A percentile compares a stretch with the other conserved stretches of the same genome.
Evolutionary conservation across 2,113 vertebrate genomes (phyloP).

Genomic region (Tricholaema leucomelas): DNA sequence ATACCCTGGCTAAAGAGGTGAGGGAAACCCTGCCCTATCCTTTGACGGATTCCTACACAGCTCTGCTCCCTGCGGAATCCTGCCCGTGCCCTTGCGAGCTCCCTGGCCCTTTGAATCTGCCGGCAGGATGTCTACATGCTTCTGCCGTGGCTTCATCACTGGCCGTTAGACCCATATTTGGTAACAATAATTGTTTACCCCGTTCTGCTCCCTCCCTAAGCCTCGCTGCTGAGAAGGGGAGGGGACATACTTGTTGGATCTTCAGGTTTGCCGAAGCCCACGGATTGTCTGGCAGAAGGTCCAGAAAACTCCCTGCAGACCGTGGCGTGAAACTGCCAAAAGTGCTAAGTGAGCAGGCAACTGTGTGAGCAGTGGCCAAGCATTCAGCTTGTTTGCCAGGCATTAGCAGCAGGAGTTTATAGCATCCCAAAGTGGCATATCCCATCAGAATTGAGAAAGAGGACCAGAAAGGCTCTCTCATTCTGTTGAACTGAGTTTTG

Average conservation of each 20-base stretch:
- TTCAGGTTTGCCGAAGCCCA: neutral
- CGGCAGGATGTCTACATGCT: constrained; percentile 54
- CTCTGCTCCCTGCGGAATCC: neutral
- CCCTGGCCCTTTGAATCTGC: constrained; percentile 33
- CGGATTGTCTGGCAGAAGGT: neutral
- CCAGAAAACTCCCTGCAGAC: neutral
- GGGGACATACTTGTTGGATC: constrained; percentile 4
- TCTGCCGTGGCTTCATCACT: constrained; percentile 53
- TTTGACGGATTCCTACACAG: neutral
- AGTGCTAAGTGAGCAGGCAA: neutral
- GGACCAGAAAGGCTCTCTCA: no score
- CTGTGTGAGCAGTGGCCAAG: fast-evolving
- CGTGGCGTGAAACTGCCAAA: fast-evolving
- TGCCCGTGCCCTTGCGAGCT: neutral
- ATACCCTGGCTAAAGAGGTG: neutral
- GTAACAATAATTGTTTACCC: constrained; percentile 66
- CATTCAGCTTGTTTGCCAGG: fast-evolving
- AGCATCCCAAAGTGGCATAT: fast-evolving
- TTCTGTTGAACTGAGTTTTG: neutral
- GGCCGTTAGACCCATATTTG: constrained; percentile 66
- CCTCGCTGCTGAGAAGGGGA: neutral
- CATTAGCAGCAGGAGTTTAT: fast-evolving
- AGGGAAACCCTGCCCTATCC: neutral
- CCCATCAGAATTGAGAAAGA: neutral
- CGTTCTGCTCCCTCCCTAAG: neutral